phyloP scores from a whole-genome alignment of 2,113 vertebrate genomes.

The Hypanus sabinus region DNA sequence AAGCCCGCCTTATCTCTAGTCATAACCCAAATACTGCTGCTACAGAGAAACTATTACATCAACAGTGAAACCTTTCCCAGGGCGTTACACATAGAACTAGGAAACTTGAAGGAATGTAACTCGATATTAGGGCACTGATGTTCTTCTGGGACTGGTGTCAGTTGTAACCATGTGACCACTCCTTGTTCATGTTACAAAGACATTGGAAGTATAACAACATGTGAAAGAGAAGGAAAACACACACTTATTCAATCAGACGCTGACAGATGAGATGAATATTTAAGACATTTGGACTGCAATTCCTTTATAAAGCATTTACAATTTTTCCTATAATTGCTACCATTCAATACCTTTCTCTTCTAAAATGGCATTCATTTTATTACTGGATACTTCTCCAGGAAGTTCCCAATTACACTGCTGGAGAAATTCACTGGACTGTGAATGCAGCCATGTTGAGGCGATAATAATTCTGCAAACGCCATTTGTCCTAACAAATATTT shows the following conservation, averaged over 20 bases:
- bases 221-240: not conserved
- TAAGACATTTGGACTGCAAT: not conserved
- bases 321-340: not conserved
- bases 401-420: not conserved
- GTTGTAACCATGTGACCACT: not conserved
- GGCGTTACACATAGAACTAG: not conserved
- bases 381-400: not conserved
- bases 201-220: not conserved
- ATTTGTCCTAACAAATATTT: not conserved
- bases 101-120: not conserved
- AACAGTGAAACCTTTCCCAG: too few species aligned
- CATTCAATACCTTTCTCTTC: not conserved
- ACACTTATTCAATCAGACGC: not conserved
- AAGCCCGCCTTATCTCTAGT: too few species aligned
- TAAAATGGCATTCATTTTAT: not conserved
- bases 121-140: not conserved
- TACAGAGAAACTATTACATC: too few species aligned
- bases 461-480: not conserved
- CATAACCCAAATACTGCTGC: too few species aligned
- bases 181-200: not conserved
- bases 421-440: not conserved
- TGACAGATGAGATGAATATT: not conserved
- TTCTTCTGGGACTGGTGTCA: not conserved
- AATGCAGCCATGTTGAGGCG: not conserved
- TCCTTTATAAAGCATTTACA: too few species aligned